phyloP scores from a whole-genome alignment of 2,797 vertebrate genomes.

The Coccyzus lansbergi region DNA sequence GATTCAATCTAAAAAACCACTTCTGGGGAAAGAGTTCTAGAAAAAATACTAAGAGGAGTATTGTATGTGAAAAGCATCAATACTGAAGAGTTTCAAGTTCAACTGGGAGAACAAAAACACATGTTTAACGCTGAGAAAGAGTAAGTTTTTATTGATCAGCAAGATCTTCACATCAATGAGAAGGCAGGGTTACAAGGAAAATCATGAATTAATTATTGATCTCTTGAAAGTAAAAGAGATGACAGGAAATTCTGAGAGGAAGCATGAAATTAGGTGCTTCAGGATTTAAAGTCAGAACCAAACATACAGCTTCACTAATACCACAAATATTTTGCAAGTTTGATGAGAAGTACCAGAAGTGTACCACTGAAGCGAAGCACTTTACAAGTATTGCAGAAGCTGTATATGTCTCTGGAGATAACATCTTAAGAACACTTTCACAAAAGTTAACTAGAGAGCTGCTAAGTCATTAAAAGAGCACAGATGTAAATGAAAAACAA shows the following conservation, averaged over 20 bases:
- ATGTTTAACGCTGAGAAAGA: neutral
- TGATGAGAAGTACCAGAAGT: fast-evolving
- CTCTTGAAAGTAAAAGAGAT: neutral
- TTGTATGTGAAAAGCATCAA: neutral
- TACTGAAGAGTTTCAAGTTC: neutral
- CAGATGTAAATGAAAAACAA: neutral
- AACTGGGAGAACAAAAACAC: neutral
- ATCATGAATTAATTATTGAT: neutral
- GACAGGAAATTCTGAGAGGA: neutral
- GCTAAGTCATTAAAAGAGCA: neutral
- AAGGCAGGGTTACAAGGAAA: neutral
- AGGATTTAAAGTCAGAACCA: neutral
- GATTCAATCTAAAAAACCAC: neutral
- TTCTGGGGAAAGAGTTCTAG: neutral
- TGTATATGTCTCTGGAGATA: neutral
- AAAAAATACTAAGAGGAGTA: neutral
- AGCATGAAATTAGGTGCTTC: neutral
- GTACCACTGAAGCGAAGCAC: neutral
- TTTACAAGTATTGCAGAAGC: neutral
- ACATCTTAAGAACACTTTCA: neutral
- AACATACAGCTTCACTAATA: neutral
- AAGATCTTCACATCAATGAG: neutral
- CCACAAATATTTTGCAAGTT: neutral
- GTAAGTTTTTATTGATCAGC: neutral
- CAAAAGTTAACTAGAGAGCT: neutral